Conservation (phyloP, 2,113 vertebrate species). For the Arizona elegans region DNA sequence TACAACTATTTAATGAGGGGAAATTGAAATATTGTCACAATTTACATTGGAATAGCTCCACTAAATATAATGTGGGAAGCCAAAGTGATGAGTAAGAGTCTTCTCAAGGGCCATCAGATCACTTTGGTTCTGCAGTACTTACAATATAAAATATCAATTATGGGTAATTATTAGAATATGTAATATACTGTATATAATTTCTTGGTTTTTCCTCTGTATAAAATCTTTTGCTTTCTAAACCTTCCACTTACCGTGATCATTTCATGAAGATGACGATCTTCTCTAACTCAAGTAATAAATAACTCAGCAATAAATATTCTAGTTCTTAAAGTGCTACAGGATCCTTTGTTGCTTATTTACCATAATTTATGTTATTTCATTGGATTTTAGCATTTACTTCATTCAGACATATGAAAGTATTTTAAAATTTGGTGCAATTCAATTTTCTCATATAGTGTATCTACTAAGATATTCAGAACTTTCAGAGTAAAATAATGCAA, state of each 20-base stretch:
- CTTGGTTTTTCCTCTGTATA: not conserved
- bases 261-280: not conserved
- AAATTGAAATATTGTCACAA: not conserved
- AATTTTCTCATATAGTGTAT: not conserved
- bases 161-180: not conserved
- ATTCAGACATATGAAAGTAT: not conserved
- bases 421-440: not conserved
- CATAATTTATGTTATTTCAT: not conserved
- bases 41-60: not conserved
- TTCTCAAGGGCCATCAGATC: not conserved
- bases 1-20: not conserved
- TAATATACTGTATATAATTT: not conserved
- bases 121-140: not conserved
- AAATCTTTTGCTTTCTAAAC: not conserved
- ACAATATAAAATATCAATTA: not conserved
- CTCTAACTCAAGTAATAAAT: not conserved
- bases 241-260: not conserved
- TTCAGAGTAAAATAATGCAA: fast-evolving
- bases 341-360: not conserved
- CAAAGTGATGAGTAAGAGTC: not conserved
- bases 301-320: not conserved
- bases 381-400: not conserved
- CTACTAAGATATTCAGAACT: not conserved
- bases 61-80: not conserved
- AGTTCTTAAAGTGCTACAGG: not conserved